Conservation (phyloP, 2,888 invertebrate genomes). For the Malthinus flaveolus region DNA sequence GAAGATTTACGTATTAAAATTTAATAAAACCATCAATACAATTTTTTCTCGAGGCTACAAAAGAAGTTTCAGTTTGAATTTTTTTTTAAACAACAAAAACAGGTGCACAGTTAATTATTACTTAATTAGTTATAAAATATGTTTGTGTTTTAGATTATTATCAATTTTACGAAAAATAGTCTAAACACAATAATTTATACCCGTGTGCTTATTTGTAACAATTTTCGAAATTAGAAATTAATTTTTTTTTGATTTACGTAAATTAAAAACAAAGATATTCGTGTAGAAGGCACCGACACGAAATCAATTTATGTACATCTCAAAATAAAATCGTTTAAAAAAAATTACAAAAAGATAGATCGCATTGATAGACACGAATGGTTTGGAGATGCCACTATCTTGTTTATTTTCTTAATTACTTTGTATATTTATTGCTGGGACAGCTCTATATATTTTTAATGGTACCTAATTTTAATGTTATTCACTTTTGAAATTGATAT, state of each 20-base stretch:
- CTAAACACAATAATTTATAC: neutral
- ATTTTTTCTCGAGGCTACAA: constrained; percentile 35
- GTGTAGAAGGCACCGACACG: constrained; percentile 1
- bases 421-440: constrained; percentile 44
- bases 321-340: constrained; percentile 10
- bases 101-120: constrained; percentile 3
- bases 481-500: constrained; percentile 35
- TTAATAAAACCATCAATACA: constrained; percentile 30
- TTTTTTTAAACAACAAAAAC: constrained; percentile 3
- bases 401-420: constrained; percentile 47
- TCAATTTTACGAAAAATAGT: too few relatives aligned
- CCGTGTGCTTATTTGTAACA: neutral
- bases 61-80: constrained; percentile 3
- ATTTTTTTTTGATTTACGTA: neutral
- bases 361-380: constrained; percentile 29
- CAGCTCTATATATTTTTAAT: constrained; percentile 41
- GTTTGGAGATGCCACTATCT: constrained; percentile 34
- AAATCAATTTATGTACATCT: constrained; percentile 12
- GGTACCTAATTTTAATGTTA: constrained; percentile 34
- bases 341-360: constrained; percentile 16
- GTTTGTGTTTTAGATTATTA: neutral
- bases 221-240: too few relatives aligned
- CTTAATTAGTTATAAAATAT: neutral
- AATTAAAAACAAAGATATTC: constrained; percentile 1
- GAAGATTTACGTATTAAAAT: constrained; percentile 36